Evolutionary conservation across 2,113 vertebrate species (phyloP).

Genomic region (Myocastor coypus): DNA sequence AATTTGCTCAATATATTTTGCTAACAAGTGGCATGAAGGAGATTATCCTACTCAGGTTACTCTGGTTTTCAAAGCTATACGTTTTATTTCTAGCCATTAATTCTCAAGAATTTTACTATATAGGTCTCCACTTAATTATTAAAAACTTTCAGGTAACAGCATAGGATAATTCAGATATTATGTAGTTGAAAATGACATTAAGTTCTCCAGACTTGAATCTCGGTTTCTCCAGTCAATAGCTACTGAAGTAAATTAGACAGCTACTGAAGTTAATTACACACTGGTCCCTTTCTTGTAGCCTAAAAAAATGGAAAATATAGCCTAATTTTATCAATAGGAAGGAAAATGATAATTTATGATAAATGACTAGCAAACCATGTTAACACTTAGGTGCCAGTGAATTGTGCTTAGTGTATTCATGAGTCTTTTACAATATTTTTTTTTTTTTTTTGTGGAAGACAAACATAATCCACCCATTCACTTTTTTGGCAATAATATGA

Average conservation of each 20-base stretch:
- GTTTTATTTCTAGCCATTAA: not conserved
- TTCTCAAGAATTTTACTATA: not conserved
- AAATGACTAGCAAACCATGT: not conserved
- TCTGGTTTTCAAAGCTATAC: not conserved
- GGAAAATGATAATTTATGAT: not conserved
- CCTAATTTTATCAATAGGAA: not conserved
- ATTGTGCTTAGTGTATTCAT: not conserved
- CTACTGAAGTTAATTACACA: not conserved
- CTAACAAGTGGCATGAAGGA: not conserved
- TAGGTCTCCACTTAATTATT: not conserved
- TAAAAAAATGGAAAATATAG: not conserved
- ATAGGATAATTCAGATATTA: slow-evolving; percentile 4
- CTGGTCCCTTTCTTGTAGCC: not conserved
- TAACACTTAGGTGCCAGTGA: not conserved
- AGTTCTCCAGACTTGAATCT: not conserved
- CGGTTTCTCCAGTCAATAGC: not conserved
- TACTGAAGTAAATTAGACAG: not conserved
- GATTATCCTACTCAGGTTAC: not conserved
- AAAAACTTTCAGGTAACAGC: not conserved
- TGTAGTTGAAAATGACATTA: not conserved
- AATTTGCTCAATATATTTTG: slow-evolving; percentile 1
- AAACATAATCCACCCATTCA: not conserved
- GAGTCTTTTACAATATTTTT: not conserved
- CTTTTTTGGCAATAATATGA: not conserved
- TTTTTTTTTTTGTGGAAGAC: not conserved